These are phyloP conservation scores for Parasteatoda lunata DNA, from an alignment of 2,888 invertebrate species.

Conservation along the genomic window DNA sequence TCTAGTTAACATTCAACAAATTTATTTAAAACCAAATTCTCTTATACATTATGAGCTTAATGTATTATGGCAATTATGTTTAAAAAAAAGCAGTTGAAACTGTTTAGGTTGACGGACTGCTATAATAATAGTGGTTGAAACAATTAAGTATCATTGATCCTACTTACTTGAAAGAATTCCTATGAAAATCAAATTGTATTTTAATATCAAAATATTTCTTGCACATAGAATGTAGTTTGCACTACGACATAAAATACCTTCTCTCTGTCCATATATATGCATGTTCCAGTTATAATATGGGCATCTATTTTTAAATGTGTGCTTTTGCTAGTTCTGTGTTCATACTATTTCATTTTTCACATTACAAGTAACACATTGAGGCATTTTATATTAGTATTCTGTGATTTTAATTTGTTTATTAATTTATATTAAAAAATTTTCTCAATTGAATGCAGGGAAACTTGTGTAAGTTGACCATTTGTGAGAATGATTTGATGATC, in stretches of 20 bases:
- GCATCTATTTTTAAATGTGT: constrained; percentile 2
- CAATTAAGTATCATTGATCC: background rate
- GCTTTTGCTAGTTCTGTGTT: background rate
- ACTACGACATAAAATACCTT: background rate
- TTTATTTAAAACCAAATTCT: too few species aligned
- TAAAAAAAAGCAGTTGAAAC: too few species aligned
- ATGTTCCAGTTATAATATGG: background rate
- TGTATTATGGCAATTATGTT: too few species aligned
- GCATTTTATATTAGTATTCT: constrained; percentile 40
- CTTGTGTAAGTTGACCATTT: too few species aligned
- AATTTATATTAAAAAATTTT: background rate
- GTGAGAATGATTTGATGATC: too few species aligned
- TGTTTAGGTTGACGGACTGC: too few species aligned
- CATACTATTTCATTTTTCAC: constrained; percentile 1
- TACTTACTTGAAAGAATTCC: constrained; percentile 1
- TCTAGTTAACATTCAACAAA: too few species aligned
- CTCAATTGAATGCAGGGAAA: background rate
- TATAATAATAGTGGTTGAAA: background rate
- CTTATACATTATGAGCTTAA: too few species aligned
- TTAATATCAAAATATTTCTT: background rate
- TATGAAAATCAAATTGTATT: background rate
- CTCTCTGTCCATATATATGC: background rate
- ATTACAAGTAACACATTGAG: constrained; percentile 14
- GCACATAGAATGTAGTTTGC: constrained; percentile 1
- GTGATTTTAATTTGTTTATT: constrained; percentile 34